These are phyloP conservation scores for Halictus ligatus DNA, from an alignment of 2,888 invertebrate species.

Conservation along the genomic window DNA sequence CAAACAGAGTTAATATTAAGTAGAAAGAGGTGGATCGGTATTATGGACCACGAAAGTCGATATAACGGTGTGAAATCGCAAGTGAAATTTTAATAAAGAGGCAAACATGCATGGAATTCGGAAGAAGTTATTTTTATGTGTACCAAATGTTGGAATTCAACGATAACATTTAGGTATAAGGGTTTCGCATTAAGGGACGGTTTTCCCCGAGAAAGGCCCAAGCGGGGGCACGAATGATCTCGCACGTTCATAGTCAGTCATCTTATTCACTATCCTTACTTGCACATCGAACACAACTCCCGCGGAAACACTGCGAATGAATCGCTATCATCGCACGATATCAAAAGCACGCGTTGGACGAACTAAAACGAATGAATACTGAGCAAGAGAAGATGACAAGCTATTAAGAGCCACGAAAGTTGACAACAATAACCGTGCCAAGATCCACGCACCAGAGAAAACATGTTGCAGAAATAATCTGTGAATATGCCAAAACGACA, in stretches of 20 bases:
- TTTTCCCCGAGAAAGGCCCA: too few species aligned
- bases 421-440: background rate
- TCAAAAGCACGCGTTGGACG: background rate
- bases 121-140: background rate
- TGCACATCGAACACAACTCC: too few species aligned
- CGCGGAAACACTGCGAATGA: too few species aligned
- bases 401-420: background rate
- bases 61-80: background rate
- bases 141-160: background rate
- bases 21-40: background rate
- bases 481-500: background rate
- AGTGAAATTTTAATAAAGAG: background rate
- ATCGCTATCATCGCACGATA: background rate
- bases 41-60: background rate
- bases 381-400: background rate
- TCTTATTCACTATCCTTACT: too few species aligned
- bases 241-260: too few species aligned
- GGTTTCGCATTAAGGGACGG: too few species aligned
- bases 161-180: too few species aligned
- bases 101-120: background rate
- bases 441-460: background rate
- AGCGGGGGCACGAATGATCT: too few species aligned
- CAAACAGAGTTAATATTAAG: background rate
- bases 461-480: constrained; percentile 5
- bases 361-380: background rate